Evolutionary conservation across 2,797 vertebrate species (phyloP), one percentile per base, ranked within the genome.

Genomic region (Catharus ustulatus): DNA sequence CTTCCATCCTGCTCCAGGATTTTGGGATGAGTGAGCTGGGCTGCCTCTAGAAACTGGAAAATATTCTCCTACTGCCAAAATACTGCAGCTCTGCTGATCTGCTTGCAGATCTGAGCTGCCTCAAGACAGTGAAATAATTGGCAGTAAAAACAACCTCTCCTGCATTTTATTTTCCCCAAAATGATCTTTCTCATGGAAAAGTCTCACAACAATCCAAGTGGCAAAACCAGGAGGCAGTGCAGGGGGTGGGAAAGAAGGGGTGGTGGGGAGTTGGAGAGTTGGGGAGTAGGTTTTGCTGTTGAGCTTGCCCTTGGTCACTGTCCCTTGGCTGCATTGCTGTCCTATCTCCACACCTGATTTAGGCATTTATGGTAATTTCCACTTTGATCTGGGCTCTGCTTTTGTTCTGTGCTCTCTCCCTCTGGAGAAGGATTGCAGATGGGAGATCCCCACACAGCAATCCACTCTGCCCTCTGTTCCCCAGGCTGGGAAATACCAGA

Each of bases 391-490:
- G 13, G 10, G 82, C 49, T 11, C 58, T n/a, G 17, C 1, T 64
- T 66, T 81, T 67, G 42, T 87, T 78, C 43, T 86, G 40, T 96
- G 86, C 69, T 87, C 67, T 77, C 74, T 74, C 72, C 38, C 34
- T 71, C 63, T 97, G 97, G 97, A 97, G 73, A 75, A 34, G 48
- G 38, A 68, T 83, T 77, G 40, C 84, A 87, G 64, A 58, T 82
- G 62, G 29, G 84, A 96, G 38, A 59, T 32, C 29, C 34, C 79
- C 11, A 20, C 29, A 1, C 62, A 24, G 42, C 82, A 49, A 74
- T 43, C 36, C 8, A 3, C 42, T 38, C 43, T 29, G 9, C 43
- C 14, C 76, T 43, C 32, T 13, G 4, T 49, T 55, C 19, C 30
- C 15, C 73, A 59, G 62, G 51, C 45, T 36, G 49, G 19, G 6